A percentile compares a stretch with the other conserved stretches of the same genome.
Evolutionary conservation across 2,797 vertebrate species (phyloP).

Genomic region (Schizothorax lantsangensis): DNA sequence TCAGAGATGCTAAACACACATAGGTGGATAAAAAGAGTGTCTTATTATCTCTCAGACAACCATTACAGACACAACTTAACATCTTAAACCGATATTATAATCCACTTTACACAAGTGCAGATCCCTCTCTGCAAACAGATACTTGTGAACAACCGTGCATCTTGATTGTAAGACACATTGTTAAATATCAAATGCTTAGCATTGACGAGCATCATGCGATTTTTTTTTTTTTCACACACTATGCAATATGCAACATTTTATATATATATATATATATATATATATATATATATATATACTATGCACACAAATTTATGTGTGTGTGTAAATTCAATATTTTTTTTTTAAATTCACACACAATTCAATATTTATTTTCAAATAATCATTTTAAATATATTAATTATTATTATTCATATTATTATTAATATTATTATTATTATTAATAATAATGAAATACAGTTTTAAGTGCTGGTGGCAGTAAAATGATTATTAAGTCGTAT

Average conservation of each 20-base stretch:
- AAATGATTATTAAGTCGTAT: too few relatives aligned
- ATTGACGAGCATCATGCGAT: not conserved
- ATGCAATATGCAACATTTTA: not conserved
- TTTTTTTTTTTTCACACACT: not conserved
- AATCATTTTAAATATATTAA: too few relatives aligned
- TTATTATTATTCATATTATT: too few relatives aligned
- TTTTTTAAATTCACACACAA: too few relatives aligned
- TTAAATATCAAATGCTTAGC: not conserved
- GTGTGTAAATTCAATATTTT: too few relatives aligned
- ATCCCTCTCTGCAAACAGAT: not conserved
- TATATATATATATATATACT: too few relatives aligned
- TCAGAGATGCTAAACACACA: constrained; percentile 20
- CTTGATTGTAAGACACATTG: not conserved
- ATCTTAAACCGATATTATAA: constrained; percentile 18
- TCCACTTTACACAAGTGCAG: not conserved
- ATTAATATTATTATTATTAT: too few relatives aligned
- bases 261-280: too few relatives aligned
- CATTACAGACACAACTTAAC: constrained; percentile 3
- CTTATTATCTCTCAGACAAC: constrained; percentile 14
- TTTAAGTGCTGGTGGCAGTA: too few relatives aligned
- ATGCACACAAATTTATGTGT: too few relatives aligned
- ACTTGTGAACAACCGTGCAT: not conserved
- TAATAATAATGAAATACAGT: too few relatives aligned
- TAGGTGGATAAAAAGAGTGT: constrained; percentile 25
- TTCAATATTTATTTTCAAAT: too few relatives aligned